Percentiles rank a stretch among this genome's conserved stretches.
These are phyloP conservation scores for Caenorhabditis sp. DNA, from an alignment of 2,888 invertebrate genomes.

Conservation along the genomic window DNA sequence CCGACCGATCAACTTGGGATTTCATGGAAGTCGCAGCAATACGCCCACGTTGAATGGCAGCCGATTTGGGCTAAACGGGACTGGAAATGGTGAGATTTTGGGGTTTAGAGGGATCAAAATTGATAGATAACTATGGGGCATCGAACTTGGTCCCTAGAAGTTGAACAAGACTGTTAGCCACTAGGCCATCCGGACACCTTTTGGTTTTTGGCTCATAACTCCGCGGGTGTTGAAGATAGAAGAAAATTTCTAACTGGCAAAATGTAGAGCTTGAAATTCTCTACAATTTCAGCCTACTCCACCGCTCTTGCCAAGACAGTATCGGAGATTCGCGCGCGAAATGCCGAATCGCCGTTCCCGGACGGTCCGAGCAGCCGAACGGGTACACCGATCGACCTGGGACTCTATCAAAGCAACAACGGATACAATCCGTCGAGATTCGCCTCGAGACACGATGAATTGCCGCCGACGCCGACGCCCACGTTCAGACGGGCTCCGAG, in stretches of 20 bases:
- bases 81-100: constrained; percentile 14
- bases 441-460: constrained; percentile 27
- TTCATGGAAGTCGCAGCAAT: constrained; percentile 39
- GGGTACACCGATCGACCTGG: constrained; percentile 64
- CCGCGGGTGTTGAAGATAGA: too few relatives aligned
- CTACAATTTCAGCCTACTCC: constrained; percentile 35
- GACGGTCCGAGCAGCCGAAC: constrained; percentile 45
- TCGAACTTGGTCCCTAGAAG: too few relatives aligned
- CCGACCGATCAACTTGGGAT: constrained; percentile 26
- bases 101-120: too few relatives aligned
- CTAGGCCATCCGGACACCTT: too few relatives aligned
- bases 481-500: constrained; percentile 45
- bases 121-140: too few relatives aligned
- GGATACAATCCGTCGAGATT: constrained; percentile 20
- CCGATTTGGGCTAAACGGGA: constrained; percentile 11
- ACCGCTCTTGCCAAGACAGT: constrained; percentile 65
- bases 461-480: constrained; percentile 56
- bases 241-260: neutral
- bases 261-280: too few relatives aligned
- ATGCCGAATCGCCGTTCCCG: constrained; percentile 63
- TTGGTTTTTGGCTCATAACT: too few relatives aligned
- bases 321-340: constrained; percentile 63
- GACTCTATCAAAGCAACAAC: constrained; percentile 31
- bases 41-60: constrained; percentile 33
- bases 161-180: too few relatives aligned